Conservation (phyloP, 2,888 invertebrate genomes). For the Kryphioiulus occultus region DNA sequence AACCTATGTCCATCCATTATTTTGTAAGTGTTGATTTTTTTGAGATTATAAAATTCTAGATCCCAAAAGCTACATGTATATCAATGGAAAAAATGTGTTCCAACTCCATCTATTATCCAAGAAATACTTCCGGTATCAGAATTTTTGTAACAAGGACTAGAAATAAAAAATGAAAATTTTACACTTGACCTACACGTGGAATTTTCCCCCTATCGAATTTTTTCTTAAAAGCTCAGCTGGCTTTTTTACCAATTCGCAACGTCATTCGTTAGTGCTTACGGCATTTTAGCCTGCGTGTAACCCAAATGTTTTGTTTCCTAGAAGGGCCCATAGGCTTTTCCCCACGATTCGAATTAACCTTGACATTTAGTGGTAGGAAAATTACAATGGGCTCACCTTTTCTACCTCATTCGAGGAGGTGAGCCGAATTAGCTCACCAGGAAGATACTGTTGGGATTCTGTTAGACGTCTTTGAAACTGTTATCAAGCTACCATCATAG, state of each 20-base stretch:
- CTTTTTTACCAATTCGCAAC: not conserved
- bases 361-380: not conserved
- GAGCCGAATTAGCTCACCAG: not conserved
- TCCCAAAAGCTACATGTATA: too few relatives aligned
- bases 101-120: too few relatives aligned
- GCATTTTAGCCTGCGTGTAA: not conserved
- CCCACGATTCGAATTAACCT: conserved; percentile 15
- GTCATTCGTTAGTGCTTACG: not conserved
- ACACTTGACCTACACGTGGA: not conserved
- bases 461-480: not conserved
- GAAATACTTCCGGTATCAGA: not conserved
- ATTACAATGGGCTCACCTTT: not conserved
- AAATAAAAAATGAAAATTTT: not conserved
- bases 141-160: not conserved
- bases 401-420: conserved; percentile 20
- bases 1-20: too few relatives aligned
- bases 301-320: conserved; percentile 21
- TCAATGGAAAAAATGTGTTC: too few relatives aligned
- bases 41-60: too few relatives aligned
- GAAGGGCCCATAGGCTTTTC: conserved; percentile 32
- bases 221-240: not conserved
- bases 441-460: not conserved
- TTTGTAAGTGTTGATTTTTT: too few relatives aligned
- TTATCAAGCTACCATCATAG: not conserved
- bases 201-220: not conserved